Conservation (phyloP, 1,140 invertebrate species). For the Bombus vancouverensis region DNA sequence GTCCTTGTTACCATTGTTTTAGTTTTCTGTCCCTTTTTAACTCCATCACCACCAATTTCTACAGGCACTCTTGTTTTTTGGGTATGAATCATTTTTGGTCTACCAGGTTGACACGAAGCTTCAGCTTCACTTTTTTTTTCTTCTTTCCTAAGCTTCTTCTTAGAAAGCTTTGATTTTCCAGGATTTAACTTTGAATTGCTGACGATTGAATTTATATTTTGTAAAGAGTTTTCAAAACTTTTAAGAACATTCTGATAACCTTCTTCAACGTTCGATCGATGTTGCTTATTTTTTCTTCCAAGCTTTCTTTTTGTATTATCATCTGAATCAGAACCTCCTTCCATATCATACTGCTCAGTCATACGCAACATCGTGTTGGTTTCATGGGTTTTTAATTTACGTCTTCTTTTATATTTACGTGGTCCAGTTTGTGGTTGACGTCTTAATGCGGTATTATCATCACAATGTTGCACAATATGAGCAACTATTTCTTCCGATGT, state of each 20-base stretch:
- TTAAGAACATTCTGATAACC: slow-evolving; percentile 82
- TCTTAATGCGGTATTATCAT: slow-evolving; percentile 90
- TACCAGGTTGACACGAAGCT: slow-evolving; percentile 76
- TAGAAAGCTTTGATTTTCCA: slow-evolving; percentile 74
- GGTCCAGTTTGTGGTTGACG: slow-evolving; percentile 89
- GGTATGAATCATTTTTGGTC: slow-evolving; percentile 89
- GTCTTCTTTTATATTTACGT: slow-evolving; percentile 90
- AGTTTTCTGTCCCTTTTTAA: slow-evolving; percentile 83
- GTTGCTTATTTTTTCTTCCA: slow-evolving; percentile 76
- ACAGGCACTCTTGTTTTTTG: slow-evolving; percentile 85
- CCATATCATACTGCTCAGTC: slow-evolving; percentile 80
- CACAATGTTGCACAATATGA: slow-evolving; percentile 91
- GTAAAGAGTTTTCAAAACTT: slow-evolving; percentile 83
- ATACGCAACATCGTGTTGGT: slow-evolving; percentile 72
- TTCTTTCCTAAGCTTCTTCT: slow-evolving; percentile 76
- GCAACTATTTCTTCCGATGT: slow-evolving; percentile 89
- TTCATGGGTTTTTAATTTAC: slow-evolving; percentile 88
- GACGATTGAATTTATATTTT: slow-evolving; percentile 83
- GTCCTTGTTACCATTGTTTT: slow-evolving; percentile 84
- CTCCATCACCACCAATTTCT: slow-evolving; percentile 82
- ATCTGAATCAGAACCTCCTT: slow-evolving; percentile 80
- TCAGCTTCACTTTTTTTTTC: slow-evolving; percentile 78
- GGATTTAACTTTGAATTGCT: slow-evolving; percentile 78
- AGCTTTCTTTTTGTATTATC: slow-evolving; percentile 80
- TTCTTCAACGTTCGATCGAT: slow-evolving; percentile 80